These are phyloP conservation scores for Polypedilum pembai DNA, from an alignment of 1,140 invertebrate species.

Conservation along the genomic window DNA sequence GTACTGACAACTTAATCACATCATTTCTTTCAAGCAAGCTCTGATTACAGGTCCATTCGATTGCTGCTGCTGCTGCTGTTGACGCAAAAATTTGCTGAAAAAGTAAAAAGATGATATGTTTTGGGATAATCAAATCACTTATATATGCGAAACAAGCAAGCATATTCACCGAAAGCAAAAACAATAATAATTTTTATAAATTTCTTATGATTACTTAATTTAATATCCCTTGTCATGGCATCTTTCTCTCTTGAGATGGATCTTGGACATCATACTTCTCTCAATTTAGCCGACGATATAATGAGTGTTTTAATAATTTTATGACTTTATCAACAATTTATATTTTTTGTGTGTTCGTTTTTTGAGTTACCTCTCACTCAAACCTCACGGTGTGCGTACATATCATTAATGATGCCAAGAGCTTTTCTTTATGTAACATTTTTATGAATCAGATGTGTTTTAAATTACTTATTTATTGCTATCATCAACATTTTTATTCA, in stretches of 20 bases:
- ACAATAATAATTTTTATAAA: too few species aligned
- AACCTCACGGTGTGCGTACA: neutral
- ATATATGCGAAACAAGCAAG: neutral
- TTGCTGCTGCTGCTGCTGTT: too few species aligned
- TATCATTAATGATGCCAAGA: neutral
- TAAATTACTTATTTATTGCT: conserved; percentile 19
- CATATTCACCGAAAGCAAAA: neutral
- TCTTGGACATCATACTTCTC: neutral
- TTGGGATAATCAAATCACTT: conserved; percentile 12
- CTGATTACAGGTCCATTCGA: neutral
- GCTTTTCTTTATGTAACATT: neutral
- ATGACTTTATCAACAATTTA: conserved; percentile 19
- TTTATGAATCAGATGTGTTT: conserved; percentile 12
- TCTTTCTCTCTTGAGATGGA: too few species aligned
- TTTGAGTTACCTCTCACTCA: neutral
- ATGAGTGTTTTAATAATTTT: conserved; percentile 14
- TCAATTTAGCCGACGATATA: neutral
- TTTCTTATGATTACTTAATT: neutral
- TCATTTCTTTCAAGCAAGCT: neutral
- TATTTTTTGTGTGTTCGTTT: neutral
- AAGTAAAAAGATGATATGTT: neutral
- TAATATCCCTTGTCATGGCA: neutral
- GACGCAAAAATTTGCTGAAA: neutral
- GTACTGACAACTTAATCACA: conserved; percentile 17
- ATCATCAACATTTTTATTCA: conserved; percentile 19